Evolutionary conservation across 2,113 vertebrate species (phyloP).

Genomic region (Cromileptes altivelis): DNA sequence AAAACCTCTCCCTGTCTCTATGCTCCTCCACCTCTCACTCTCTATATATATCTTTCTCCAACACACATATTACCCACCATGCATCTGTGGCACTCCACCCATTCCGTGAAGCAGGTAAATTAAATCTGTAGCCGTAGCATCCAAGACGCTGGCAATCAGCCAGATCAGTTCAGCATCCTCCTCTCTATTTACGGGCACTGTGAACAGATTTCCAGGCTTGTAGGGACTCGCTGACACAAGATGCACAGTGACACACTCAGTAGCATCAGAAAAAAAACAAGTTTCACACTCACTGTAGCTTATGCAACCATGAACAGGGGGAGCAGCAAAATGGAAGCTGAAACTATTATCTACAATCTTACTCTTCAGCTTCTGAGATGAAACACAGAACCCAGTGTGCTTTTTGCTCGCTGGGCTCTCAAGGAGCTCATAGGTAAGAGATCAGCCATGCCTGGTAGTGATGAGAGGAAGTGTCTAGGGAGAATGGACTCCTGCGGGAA

Average conservation of each 20-base stretch:
- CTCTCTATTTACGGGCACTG: conserved; percentile 66
- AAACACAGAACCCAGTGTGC: conserved; percentile 48
- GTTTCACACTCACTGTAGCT: conserved; percentile 31
- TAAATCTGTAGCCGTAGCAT: conserved; percentile 70
- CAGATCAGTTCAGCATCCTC: conserved; percentile 63
- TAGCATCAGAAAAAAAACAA: conserved; percentile 33
- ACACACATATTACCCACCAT: conserved; percentile 53
- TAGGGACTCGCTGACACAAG: conserved; percentile 28
- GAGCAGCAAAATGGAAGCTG: conserved; percentile 51
- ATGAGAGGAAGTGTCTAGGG: conserved; percentile 59
- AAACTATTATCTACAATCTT: conserved; percentile 65
- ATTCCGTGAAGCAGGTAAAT: conserved; percentile 72
- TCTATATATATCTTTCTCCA: conserved; percentile 21
- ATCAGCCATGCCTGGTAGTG: conserved; percentile 46
- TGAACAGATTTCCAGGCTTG: conserved; percentile 64
- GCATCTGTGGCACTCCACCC: conserved; percentile 41
- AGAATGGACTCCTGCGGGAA: conserved; percentile 50
- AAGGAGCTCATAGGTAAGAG: conserved; percentile 64
- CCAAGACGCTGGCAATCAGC: conserved; percentile 65
- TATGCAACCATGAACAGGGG: conserved; percentile 48
- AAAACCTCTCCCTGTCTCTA: conserved; percentile 23
- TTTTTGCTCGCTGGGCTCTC: conserved; percentile 49
- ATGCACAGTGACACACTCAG: conserved; percentile 42
- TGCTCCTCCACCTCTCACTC: not conserved
- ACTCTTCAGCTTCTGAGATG: conserved; percentile 63